Evolutionary conservation across 1,140 invertebrate species (phyloP).

Genomic region (Spodoptera litura): DNA sequence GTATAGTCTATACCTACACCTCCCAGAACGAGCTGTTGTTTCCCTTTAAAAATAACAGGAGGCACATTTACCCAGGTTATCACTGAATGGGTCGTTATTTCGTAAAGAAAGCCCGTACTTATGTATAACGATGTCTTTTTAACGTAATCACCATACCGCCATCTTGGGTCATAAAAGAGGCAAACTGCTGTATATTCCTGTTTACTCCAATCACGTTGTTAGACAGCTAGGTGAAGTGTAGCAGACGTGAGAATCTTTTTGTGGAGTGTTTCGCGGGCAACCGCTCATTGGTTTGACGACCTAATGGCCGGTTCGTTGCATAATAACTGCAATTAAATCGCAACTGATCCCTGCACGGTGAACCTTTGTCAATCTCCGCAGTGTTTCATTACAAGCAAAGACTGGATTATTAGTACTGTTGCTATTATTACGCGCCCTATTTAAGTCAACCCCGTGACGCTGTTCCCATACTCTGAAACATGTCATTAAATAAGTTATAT

Average conservation of each 20-base stretch:
- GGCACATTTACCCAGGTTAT: background rate
- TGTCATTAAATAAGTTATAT: constrained; percentile 8
- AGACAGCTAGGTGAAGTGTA: constrained; percentile 38
- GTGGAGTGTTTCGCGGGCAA: constrained; percentile 59
- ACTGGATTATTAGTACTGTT: constrained; percentile 24
- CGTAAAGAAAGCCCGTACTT: constrained; percentile 2
- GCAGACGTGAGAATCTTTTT: constrained; percentile 64
- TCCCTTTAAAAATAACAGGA: background rate
- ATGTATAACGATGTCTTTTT: constrained; percentile 9
- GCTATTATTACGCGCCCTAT: constrained; percentile 38
- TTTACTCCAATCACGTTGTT: constrained; percentile 38
- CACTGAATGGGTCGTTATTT: background rate
- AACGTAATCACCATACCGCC: constrained; percentile 10
- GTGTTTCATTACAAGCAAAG: constrained; percentile 59
- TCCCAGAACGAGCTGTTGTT: no score
- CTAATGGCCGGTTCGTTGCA: constrained; percentile 56
- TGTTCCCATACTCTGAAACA: constrained; percentile 13
- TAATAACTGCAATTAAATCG: constrained; percentile 75
- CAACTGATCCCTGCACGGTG: constrained; percentile 56
- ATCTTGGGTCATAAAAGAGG: constrained; percentile 14
- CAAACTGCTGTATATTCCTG: constrained; percentile 30
- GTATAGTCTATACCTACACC: no score
- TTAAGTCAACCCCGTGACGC: constrained; percentile 13
- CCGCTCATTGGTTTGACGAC: constrained; percentile 52
- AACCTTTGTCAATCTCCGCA: constrained; percentile 59